Percentiles rank a stretch among this genome's conserved stretches.
phyloP scores from a whole-genome alignment of 2,113 vertebrate genomes.

The Alces alces region DNA sequence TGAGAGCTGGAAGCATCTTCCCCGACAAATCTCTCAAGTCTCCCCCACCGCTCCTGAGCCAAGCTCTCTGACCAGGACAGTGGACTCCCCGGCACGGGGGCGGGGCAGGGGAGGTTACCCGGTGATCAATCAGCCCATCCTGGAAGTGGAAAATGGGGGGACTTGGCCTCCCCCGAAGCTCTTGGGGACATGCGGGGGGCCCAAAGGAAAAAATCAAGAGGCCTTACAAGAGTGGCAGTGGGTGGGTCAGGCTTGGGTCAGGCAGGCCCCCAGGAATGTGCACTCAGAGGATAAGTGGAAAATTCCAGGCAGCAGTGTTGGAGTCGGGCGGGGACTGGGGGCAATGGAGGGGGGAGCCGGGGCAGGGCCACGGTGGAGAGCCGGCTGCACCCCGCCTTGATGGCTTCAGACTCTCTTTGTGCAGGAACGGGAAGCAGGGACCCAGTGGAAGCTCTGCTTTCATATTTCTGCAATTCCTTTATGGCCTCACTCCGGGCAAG shows the following conservation, averaged over 20 bases:
- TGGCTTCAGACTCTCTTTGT: fast-evolving
- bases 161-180: neutral
- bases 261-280: neutral
- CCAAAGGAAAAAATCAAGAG: neutral
- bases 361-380: neutral
- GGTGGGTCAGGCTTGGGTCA: fast-evolving
- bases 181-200: neutral
- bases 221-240: fast-evolving
- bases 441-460: fast-evolving
- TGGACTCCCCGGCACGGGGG: fast-evolving
- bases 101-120: fast-evolving
- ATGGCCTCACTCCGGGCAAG: no score
- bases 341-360: fast-evolving
- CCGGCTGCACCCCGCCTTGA: fast-evolving
- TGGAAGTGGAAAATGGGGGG: neutral
- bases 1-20: neutral
- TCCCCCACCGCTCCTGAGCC: neutral
- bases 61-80: neutral
- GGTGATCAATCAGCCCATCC: neutral
- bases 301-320: no score
- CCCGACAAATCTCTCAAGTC: fast-evolving
- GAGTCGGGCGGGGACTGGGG: neutral
- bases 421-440: neutral
- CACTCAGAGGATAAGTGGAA: neutral
- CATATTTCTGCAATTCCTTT: fast-evolving